Evolutionary conservation across 2,888 invertebrate species (phyloP).

Genomic region (Chouioia cunea): DNA sequence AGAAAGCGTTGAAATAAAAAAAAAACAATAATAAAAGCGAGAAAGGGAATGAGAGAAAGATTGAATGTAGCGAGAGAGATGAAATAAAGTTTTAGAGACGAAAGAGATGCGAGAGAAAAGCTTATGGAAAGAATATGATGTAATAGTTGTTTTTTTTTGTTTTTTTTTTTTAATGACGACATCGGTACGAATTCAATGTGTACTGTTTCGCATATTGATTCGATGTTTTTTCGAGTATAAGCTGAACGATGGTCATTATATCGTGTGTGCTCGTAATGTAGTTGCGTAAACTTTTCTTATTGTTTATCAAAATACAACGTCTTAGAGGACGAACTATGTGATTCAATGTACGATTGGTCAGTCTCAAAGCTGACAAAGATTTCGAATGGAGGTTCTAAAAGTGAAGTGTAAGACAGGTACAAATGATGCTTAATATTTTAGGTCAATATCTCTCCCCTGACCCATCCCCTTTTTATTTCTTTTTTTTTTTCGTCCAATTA

Average conservation of each 20-base stretch:
- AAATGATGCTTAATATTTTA: constrained; percentile 29
- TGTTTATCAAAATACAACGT: constrained; percentile 25
- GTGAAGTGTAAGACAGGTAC: constrained; percentile 24
- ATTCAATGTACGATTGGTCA: constrained; percentile 30
- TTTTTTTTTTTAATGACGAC: constrained; percentile 17
- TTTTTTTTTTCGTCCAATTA: constrained; percentile 12
- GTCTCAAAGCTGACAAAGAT: constrained; percentile 31
- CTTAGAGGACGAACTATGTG: constrained; percentile 31
- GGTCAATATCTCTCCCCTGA: too few relatives aligned
- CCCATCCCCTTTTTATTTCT: neutral
- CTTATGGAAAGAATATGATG: constrained; percentile 2
- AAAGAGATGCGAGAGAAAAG: constrained; percentile 6
- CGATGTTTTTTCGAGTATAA: constrained; percentile 14
- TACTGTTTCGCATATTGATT: constrained; percentile 13
- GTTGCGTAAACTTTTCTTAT: constrained; percentile 36
- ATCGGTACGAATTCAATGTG: constrained; percentile 16
- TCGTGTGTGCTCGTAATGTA: constrained; percentile 40
- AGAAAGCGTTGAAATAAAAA: constrained; percentile 10
- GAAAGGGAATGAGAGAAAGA: constrained; percentile 32
- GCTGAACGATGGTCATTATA: constrained; percentile 9
- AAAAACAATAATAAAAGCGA: constrained; percentile 7
- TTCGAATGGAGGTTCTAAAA: constrained; percentile 25
- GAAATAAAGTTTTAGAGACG: constrained; percentile 13
- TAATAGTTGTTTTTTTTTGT: constrained; percentile 27
- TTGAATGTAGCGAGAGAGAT: constrained; percentile 13